Base-by-base conservation (phyloP, 1,140 invertebrate species). In the Neodiprion pinetum region DNA sequence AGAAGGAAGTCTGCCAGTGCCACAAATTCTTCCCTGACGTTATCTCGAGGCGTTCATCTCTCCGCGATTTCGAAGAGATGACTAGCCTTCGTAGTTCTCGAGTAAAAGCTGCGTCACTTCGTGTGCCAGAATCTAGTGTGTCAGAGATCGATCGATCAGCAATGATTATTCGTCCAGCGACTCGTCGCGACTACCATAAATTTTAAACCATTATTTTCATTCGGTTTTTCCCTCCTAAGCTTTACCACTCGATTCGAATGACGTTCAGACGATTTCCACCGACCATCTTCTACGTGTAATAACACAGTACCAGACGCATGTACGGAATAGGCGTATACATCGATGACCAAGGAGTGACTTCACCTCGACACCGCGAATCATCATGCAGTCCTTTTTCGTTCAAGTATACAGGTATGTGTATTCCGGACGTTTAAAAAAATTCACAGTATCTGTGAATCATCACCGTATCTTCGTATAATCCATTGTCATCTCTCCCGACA, bases 21-120 rank as follows among this genome's bases (percentile, higher is more conserved):
- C 53, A 61, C 11, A 61, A 61, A 61, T 14, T 61, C 53, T 61
- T 61, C 53, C n/a, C 53, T 61, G 53, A 61, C 53, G n/a, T 61
- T 61, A 61, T 61, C 53, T 61, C 11, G 11, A 17, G n/a, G 53
- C 53, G 11, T 12, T 12, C 5, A 61, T 61, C 53, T 61, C 53
- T 12, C 53, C 11, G 53, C 53, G 53, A 61, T 61, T 61, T 9
- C 53, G 11, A 61, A 61, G 53, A 61, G 53, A 61, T 61, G 53
- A 61, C 53, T 61, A 61, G 7, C 8, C 53, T 61, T 61, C 53
- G 28, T 40, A 40, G 5, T 40, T 40, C 28, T 40, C 28, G 28
- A 40, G 28, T 40, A 40, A 1, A 12, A 17, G n/a, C 53, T 61
- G 53, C 53, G 53, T 61, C 53, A 61, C 53, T 17, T 14, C 4